Evolutionary conservation across 2,113 vertebrate species (phyloP), one percentile per base, ranked within the genome.

Genomic region (Narcine bancroftii): DNA sequence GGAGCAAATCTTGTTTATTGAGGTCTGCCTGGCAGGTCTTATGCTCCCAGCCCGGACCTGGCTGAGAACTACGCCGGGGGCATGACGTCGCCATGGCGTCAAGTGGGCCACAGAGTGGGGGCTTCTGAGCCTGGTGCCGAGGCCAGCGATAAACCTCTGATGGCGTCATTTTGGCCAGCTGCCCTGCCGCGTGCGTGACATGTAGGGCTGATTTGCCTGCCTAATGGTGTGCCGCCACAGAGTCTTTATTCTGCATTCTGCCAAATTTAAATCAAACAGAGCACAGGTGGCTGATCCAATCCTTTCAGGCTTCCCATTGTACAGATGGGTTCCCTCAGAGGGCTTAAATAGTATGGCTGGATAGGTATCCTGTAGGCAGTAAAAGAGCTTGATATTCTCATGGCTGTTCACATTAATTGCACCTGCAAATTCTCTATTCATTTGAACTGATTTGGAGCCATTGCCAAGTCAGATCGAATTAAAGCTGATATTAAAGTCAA

Each of bases 371-470:
- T 87, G 6, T 17, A 87, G 50, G 60, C 15, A 87, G 56, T 87
- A 56, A 87, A 60, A 87, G 81, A 63, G 15, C 53, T 87, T 63
- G 81, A 60, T 29, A 60, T 87, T 87, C 81, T 56, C 60, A 53
- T 87, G 81, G 6, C 56, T 63, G 47, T n/a, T 60, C 50, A 36
- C 53, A 63, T 17, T 87, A 50, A 36, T 60, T 21, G 81, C 81
- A 87, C 53, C 81, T 87, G 81, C 81, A 87, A 87, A 60, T 0
- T 63, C 81, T 87, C 81, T 87, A 87, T 36, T 87, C 33, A 87
- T 60, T 87, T 87, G 33, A 60, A n/a, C 5, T 60, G 33, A 87
- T 15, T n/a, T n/a, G 81, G 53, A 13, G 33, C 81, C 33, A 87
- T 21, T 87, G 81, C 81, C 81, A 87, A 87, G 53, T 87, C n/a